These are phyloP conservation scores for Austrolebias charrua DNA, from an alignment of 2,797 vertebrate species.

Conservation along the genomic window DNA sequence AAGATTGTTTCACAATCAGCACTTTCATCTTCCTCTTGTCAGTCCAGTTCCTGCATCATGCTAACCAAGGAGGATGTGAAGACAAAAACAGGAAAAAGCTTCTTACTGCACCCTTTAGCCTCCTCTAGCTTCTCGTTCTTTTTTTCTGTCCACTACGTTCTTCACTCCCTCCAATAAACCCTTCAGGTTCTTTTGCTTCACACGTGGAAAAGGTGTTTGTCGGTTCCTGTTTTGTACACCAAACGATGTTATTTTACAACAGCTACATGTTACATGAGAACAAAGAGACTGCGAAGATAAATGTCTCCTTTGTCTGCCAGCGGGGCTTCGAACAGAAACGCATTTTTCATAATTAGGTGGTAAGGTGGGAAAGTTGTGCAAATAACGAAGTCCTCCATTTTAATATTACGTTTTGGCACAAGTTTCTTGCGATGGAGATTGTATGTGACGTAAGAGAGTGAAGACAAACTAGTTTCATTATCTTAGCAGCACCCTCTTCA, in stretches of 20 bases:
- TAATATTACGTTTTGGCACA: conserved; percentile 49
- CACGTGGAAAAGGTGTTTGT: conserved; percentile 50
- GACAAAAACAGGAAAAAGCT: conserved; percentile 75
- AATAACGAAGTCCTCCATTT: conserved; percentile 55
- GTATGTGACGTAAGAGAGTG: conserved; percentile 38
- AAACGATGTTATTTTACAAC: conserved; percentile 38
- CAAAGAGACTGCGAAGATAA: conserved; percentile 37
- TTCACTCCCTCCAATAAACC: conserved; percentile 36
- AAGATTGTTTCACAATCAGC: conserved; percentile 30
- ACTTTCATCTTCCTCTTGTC: conserved; percentile 62
- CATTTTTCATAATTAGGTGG: conserved; percentile 59
- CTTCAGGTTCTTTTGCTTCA: conserved; percentile 43
- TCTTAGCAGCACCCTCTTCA: conserved; percentile 20
- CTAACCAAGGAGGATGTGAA: conserved; percentile 64
- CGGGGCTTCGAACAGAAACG: conserved; percentile 27
- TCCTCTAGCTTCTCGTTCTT: conserved; percentile 22
- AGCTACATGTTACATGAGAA: conserved; percentile 46
- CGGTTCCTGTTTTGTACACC: conserved; percentile 62
- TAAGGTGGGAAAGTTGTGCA: conserved; percentile 40
- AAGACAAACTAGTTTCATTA: conserved; percentile 51
- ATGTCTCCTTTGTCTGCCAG: conserved; percentile 57
- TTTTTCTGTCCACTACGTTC: conserved; percentile 35
- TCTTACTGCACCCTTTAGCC: conserved; percentile 26
- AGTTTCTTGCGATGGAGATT: conserved; percentile 33
- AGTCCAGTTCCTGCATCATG: conserved; percentile 50